Base-by-base conservation (phyloP, 92 coral and sea anemone genomes). In the Phenganax marumi region DNA sequence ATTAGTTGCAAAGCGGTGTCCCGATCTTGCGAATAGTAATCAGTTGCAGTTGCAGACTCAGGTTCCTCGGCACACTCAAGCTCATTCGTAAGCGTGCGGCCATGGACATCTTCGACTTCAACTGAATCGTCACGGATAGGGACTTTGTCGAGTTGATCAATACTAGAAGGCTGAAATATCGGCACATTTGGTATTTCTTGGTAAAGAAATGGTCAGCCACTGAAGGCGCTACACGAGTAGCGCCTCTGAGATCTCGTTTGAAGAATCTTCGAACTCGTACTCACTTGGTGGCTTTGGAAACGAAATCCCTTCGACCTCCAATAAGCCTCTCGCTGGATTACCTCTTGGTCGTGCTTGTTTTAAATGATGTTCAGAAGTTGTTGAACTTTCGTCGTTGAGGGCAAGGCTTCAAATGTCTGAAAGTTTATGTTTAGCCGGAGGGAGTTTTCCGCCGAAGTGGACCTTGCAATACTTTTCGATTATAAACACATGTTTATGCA, bases 321-420 rank as follows among this genome's bases (percentile, higher is more conserved):
- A 85, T 25, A 82, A 17, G 82, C 83, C 64, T 24, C 76, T 80
- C 62, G 89, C 86, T 16, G 86, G 89, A 54, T 82, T 82, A 63
- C 60, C 60, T 68, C 54, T 65, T 62, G 50, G 10, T 23, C 52
- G 66, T 57, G 50, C 56, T 75, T 75, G 81, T 57, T 8, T 24
- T 24, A 24, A 24, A 25, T 25, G 75, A 8, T 47, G 39, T 33
- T 73, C 79, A 22, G 50, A 3, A 13, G 14, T 22, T 64, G 56
- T 70, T 54, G 68, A 63, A 25, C 70, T 54, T 55, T 66, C 50
- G 43, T 25, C 70, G 66, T 87, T 79, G 14, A 87, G 82, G 48
- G 90, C 84, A 18, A 50, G 66, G 52, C 47, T 60, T 56, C 82
- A 68, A 71, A 87, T 64, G 10, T 82, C 47, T 51, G 80, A 64